Conservation (phyloP, 2,113 vertebrate species). For the Neogobius melanostomus region DNA sequence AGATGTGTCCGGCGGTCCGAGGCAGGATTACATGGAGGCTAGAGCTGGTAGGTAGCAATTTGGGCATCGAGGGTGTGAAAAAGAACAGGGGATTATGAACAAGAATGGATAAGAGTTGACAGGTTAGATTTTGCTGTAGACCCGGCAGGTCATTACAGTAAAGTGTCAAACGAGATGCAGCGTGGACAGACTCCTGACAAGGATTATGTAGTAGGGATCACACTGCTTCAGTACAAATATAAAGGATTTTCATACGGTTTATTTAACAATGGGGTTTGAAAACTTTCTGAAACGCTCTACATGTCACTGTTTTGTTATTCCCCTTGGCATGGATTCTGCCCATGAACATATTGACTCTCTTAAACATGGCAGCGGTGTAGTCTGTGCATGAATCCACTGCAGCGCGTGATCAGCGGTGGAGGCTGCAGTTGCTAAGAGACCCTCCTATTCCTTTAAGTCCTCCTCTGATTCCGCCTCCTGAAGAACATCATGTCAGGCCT, state of each 20-base stretch:
- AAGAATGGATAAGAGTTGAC: not conserved
- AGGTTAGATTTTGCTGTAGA: not conserved
- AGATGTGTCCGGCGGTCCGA: not conserved
- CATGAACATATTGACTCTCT: not conserved
- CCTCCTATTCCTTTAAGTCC: not conserved
- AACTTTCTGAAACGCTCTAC: no score
- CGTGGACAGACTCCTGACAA: not conserved
- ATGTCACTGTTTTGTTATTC: no score
- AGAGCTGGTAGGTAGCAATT: not conserved
- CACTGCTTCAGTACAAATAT: no score
- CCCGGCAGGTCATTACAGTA: not conserved
- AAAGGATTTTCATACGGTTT: no score
- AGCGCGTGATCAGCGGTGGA: not conserved
- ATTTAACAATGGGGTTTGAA: no score
- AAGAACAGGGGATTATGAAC: not conserved
- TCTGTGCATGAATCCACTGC: not conserved
- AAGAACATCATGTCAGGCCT: not conserved
- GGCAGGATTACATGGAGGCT: not conserved
- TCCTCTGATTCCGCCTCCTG: not conserved
- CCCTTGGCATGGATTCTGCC: no score
- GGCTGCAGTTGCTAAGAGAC: not conserved
- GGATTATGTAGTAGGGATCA: no score
- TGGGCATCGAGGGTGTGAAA: not conserved
- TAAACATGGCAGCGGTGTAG: not conserved
- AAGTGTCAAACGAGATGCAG: not conserved